A percentile compares a stretch with the other conserved stretches of the same genome.
These are phyloP conservation scores for Ceriagrion tenellum DNA, from an alignment of 2,888 invertebrate genomes.

Conservation along the genomic window DNA sequence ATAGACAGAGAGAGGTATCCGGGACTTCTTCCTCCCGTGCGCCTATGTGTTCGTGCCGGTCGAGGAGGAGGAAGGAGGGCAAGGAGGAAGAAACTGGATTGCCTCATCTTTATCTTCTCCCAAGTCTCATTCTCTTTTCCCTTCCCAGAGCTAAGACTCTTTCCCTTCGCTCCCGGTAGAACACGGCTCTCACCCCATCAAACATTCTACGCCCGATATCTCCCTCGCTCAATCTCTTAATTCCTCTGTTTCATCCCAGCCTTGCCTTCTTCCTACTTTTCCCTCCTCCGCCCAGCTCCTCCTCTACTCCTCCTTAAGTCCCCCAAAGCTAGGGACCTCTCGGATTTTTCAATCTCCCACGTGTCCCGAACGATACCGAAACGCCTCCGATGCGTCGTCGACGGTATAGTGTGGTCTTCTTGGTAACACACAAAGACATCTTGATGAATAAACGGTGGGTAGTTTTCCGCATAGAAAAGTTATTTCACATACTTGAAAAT, in stretches of 20 bases:
- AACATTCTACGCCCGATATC: background rate
- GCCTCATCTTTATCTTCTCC: conserved; percentile 4
- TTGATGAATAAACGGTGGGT: no score
- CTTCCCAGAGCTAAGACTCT: background rate
- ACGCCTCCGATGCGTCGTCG: background rate
- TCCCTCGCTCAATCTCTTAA: conserved; percentile 5
- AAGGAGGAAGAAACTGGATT: background rate
- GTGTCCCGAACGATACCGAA: background rate
- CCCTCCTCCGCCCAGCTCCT: background rate
- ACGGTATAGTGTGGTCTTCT: no score
- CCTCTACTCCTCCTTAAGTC: background rate
- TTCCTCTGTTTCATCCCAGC: conserved; percentile 17
- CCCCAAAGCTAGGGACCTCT: background rate
- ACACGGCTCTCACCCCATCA: background rate
- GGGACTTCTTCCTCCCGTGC: background rate
- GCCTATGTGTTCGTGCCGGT: background rate
- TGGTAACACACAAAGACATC: no score
- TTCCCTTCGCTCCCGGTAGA: background rate
- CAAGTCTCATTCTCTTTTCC: background rate
- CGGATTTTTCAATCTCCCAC: background rate
- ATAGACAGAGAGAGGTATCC: background rate
- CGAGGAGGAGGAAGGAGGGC: no score
- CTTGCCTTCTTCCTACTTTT: background rate
- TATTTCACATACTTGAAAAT: no score
- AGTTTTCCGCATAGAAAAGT: no score